Percentiles rank a stretch among this genome's conserved stretches.
These are phyloP conservation scores for Escarpia spicata DNA, from an alignment of 2,888 invertebrate species.

Conservation along the genomic window DNA sequence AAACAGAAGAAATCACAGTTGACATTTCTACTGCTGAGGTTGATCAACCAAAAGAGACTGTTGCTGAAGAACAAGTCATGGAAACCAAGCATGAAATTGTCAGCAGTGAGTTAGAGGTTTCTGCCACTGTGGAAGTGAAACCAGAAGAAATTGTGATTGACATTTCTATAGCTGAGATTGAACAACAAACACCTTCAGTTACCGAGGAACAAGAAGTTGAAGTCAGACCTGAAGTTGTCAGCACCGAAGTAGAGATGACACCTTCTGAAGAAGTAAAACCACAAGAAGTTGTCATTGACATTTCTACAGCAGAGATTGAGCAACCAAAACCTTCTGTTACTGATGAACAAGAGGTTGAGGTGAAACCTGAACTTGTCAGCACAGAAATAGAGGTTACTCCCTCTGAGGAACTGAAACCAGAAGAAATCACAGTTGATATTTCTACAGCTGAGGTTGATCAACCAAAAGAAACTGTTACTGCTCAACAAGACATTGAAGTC, in stretches of 20 bases:
- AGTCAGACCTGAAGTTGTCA: neutral
- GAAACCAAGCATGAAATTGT: neutral
- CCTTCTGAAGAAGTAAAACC: conserved; percentile 23
- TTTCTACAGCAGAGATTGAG: conserved; percentile 32
- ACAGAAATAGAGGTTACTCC: too few species aligned
- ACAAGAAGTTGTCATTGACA: conserved; percentile 23
- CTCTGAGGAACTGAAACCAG: too few species aligned
- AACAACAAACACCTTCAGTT: conserved; percentile 22
- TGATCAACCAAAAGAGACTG: neutral
- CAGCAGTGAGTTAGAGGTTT: too few species aligned
- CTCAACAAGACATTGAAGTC: too few species aligned
- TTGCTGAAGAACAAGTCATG: neutral
- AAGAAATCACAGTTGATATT: too few species aligned
- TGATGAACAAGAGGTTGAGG: conserved; percentile 26
- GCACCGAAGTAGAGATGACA: neutral
- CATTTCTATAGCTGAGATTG: conserved; percentile 26
- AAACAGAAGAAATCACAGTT: neutral
- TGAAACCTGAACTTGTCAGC: conserved; percentile 31
- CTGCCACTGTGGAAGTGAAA: conserved; percentile 23
- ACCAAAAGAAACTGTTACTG: too few species aligned
- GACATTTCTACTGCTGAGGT: conserved; percentile 22
- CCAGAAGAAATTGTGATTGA: conserved; percentile 27
- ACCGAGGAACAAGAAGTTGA: neutral
- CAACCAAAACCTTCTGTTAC: conserved; percentile 33
- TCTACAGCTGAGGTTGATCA: too few species aligned